Base-by-base conservation (phyloP, 1,140 invertebrate genomes). In the Pectinophora gossypiella region DNA sequence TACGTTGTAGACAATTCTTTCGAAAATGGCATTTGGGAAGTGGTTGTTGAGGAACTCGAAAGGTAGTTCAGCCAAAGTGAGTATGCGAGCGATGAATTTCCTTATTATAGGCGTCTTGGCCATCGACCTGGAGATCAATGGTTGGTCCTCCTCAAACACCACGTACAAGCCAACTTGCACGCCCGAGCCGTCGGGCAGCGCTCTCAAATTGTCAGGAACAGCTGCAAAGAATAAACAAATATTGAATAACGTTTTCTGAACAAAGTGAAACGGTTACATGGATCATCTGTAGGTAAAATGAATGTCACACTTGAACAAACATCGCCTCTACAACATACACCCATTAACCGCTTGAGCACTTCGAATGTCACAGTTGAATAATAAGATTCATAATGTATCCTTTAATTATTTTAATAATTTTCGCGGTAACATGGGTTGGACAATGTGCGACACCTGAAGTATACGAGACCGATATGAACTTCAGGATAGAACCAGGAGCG, bases 121-220 rank as follows among this genome's bases (percentile, higher is more conserved):
- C 19, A 93, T 64, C 20, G 88, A 76, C 48, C 90, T 88, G 0
- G 48, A 1, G 0, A 92, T 1, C 3, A 72, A 19, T 0, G 91
- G 91, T 64, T 90, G 58, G 10, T 90, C 72, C 1, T 85, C 72
- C 64, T 92, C 89, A 6, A 88, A 76, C 6, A 83, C 74, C 0
- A 68, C 23, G 9, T 93, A 81, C 10, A 95, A 66, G 1, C 89
- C 88, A 0, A 95, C 87, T 52, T 94, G 89, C 62, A 95, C 91
- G 6, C 93, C 93, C 20, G 92, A 93, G 19, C 90, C 90, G 69
- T 93, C 93, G 0, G 84, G 72, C n/a, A 88, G 68, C 0, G 83
- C 80, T 35, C 93, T 89, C 21, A 96, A 76, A 76, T 96, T 96
- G 76, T 97, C 95, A n/a, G 94, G 94, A 5, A 89, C 49, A 48